Evolutionary conservation across 1,140 invertebrate genomes (phyloP).

Genomic region (Bombus difficillimus): DNA sequence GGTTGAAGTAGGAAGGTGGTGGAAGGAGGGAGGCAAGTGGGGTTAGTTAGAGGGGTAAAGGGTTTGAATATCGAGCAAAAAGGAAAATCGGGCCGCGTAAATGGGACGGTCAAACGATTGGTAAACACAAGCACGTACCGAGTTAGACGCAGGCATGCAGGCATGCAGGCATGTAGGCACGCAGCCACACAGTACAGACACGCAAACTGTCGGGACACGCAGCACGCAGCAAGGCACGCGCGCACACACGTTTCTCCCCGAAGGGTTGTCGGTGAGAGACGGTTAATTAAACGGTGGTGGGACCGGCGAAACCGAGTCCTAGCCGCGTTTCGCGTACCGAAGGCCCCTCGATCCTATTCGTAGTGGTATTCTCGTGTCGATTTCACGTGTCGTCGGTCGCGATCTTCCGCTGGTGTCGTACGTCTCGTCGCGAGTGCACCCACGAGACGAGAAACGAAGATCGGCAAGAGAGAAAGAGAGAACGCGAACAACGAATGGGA

Average conservation of each 20-base stretch:
- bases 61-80: constrained; percentile 30
- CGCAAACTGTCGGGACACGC: neutral
- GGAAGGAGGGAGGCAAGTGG: neutral
- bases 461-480: neutral
- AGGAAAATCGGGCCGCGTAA: constrained; percentile 40
- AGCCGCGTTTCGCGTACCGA: constrained; percentile 6
- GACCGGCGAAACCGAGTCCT: constrained; percentile 8
- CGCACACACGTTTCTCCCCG: constrained; percentile 24
- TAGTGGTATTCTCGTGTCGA: constrained; percentile 1
- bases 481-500: neutral
- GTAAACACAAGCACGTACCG: constrained; percentile 44
- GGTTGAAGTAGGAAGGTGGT: neutral
- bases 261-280: neutral
- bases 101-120: constrained; percentile 33
- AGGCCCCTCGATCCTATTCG: neutral
- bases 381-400: constrained; percentile 33
- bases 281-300: constrained; percentile 28
- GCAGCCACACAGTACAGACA: constrained; percentile 7
- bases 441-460: neutral
- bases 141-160: neutral
- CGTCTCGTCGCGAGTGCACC: neutral
- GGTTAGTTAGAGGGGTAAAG: neutral
- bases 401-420: neutral
- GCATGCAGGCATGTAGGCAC: constrained; percentile 18
- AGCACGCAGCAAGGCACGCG: constrained; percentile 16